Base-by-base conservation (phyloP, 2,888 invertebrate genomes). In the Leptinotarsa juncta region DNA sequence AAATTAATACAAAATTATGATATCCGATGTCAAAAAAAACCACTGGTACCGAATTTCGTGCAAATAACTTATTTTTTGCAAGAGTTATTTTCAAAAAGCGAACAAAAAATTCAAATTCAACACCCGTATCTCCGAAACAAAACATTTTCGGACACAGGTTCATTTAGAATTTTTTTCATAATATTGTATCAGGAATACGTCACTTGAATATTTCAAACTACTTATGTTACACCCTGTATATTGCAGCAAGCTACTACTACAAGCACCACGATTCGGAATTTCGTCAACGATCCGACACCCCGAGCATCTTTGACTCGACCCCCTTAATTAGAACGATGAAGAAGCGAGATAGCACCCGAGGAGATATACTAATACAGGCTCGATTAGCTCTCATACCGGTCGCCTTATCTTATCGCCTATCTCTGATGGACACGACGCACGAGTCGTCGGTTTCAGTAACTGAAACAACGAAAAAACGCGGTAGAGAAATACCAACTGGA, bases 261-360 rank as follows among this genome's bases (percentile, higher is more conserved):
- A 32, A 42, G 3, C 23, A 23, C 16, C 49, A 57, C 55, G 42
- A 55, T 42, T 42, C 42, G 42, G 12, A 68, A 32, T 5, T 18
- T 73, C 65, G 72, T 76, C 71, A 68, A 62, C 73, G 57, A 68
- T 23, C 65, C 68, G 50, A 70, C 76, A 70, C 75, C 75, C 67
- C 51, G 68, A 67, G 70, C 51, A 10, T 42, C 0, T 10, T 42
- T 0, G 42, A 42, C 42, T 42, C 72, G 48, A 65, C 71, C 73
- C 70, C 62, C 73, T 71, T 76, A 76, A 76, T 76, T 76, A 76
- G 73, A 67, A 62, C 68, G 73, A 73, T 73, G 55, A 73, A 73
- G 55, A 57, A 68, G 48, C 42, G 65, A 72, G 76, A 76, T 76
- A 73, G 62, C 72, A 65, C 51, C 67, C 68, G 65, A 76, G 70